These are phyloP conservation scores for Elysia crispata DNA, from an alignment of 2,888 invertebrate genomes.

Conservation along the genomic window DNA sequence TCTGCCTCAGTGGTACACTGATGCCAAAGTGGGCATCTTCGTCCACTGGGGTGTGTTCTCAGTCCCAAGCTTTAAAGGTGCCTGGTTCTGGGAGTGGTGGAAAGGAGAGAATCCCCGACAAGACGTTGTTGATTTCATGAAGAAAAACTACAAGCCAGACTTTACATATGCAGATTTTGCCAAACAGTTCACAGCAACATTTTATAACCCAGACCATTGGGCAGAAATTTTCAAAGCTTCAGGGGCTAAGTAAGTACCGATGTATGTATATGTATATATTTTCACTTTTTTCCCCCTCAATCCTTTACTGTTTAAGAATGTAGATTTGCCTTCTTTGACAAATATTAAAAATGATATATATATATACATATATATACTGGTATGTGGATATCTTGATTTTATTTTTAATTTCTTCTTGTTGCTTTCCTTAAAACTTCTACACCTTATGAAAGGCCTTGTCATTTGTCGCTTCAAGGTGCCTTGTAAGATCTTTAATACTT, in stretches of 20 bases:
- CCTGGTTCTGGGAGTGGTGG: conserved; percentile 77
- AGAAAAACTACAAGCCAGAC: conserved; percentile 87
- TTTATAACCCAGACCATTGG: conserved; percentile 91
- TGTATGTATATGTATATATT: neutral
- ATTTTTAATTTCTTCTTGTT: too few species aligned
- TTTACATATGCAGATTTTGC: conserved; percentile 96
- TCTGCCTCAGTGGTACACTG: conserved; percentile 77
- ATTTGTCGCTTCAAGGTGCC: too few species aligned
- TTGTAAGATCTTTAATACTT: too few species aligned
- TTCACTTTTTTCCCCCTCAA: too few species aligned
- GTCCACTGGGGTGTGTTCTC: conserved; percentile 79
- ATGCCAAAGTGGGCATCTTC: conserved; percentile 79
- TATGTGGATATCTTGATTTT: too few species aligned
- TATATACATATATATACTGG: too few species aligned
- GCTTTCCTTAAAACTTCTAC: too few species aligned
- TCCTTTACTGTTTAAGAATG: too few species aligned
- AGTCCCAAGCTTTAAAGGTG: conserved; percentile 83
- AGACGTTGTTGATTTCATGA: conserved; percentile 83
- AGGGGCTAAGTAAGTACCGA: conserved; percentile 84
- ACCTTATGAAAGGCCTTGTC: too few species aligned
- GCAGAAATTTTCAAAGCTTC: conserved; percentile 88
- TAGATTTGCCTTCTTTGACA: too few species aligned
- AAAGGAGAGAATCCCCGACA: conserved; percentile 55
- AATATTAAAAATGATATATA: too few species aligned
- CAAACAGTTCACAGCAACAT: conserved; percentile 88